These are phyloP conservation scores for Chloropsis cyanopogon DNA, from an alignment of 2,113 vertebrate genomes.

Conservation along the genomic window DNA sequence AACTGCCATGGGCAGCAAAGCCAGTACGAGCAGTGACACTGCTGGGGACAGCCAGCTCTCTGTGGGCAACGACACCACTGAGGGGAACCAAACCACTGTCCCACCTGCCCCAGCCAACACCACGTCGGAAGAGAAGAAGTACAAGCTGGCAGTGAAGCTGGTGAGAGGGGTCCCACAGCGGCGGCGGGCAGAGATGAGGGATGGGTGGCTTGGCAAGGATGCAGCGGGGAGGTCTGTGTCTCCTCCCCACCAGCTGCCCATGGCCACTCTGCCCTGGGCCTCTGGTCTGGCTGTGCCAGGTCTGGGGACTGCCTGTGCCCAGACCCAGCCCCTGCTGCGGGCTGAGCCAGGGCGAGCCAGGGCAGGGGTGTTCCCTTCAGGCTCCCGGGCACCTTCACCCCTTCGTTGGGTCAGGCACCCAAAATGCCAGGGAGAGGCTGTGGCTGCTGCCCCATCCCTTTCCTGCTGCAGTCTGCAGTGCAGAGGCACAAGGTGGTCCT, in stretches of 20 bases:
- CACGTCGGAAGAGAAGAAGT: not conserved
- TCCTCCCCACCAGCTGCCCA: not conserved
- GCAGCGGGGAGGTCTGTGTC: accelerated
- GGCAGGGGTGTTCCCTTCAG: not conserved
- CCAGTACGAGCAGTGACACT: accelerated
- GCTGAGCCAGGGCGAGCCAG: not conserved
- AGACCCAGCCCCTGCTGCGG: not conserved
- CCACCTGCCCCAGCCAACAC: not conserved
- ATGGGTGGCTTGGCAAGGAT: accelerated
- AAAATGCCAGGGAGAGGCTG: not conserved
- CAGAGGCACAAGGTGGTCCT: not conserved
- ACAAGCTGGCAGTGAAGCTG: constrained; percentile 77
- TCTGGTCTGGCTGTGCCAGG: not conserved
- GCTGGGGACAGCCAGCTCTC: not conserved
- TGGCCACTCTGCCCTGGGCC: accelerated
- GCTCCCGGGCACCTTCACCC: not conserved
- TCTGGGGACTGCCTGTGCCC: not conserved
- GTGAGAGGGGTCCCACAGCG: constrained; percentile 27
- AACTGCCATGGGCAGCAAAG: accelerated
- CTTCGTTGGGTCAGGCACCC: not conserved
- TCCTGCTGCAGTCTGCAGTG: not conserved
- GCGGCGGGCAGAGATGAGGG: not conserved
- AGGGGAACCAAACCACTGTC: not conserved
- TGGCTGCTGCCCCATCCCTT: not conserved
- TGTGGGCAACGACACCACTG: accelerated